These are phyloP conservation scores for Microtus montanus DNA, from an alignment of 2,113 vertebrate genomes.

Conservation along the genomic window DNA sequence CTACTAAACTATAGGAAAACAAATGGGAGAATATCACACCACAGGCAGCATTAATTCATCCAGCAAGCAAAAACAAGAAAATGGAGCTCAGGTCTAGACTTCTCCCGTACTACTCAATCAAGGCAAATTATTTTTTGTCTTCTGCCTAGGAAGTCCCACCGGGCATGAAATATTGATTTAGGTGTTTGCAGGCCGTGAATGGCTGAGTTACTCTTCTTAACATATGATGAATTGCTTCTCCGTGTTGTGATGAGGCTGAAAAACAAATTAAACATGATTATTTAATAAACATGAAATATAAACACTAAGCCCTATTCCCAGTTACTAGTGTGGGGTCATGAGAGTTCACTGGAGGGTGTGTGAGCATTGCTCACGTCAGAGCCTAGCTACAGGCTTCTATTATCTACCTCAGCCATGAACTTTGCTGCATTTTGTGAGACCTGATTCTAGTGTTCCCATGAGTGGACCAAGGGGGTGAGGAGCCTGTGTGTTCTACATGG, in stretches of 20 bases:
- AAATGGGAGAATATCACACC: constrained; percentile 65
- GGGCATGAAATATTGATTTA: constrained; percentile 70
- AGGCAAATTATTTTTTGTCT: constrained; percentile 70
- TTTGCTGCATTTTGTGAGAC: neutral
- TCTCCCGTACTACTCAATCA: constrained; percentile 58
- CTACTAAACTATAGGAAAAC: constrained; percentile 50
- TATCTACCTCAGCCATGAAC: neutral
- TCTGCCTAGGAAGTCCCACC: constrained; percentile 53
- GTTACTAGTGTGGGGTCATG: neutral
- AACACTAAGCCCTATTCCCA: constrained; percentile 6
- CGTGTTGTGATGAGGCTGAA: constrained; percentile 29
- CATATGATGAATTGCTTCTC: constrained; percentile 50
- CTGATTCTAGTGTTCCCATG: neutral
- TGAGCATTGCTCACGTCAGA: neutral
- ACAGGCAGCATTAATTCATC: constrained; percentile 49
- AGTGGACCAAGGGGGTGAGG: neutral
- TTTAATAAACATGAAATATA: constrained; percentile 61
- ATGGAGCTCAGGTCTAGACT: constrained; percentile 56
- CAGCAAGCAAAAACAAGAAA: constrained; percentile 56
- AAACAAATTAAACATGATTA: constrained; percentile 56
- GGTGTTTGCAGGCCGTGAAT: constrained; percentile 54
- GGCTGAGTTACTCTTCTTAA: constrained; percentile 57
- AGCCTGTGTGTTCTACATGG: neutral
- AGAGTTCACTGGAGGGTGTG: neutral
- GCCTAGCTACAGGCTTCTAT: neutral